A percentile compares a stretch with the other conserved stretches of the same genome.
These are phyloP conservation scores for Rotaria sp. DNA, from an alignment of 2,888 invertebrate species.

Conservation along the genomic window DNA sequence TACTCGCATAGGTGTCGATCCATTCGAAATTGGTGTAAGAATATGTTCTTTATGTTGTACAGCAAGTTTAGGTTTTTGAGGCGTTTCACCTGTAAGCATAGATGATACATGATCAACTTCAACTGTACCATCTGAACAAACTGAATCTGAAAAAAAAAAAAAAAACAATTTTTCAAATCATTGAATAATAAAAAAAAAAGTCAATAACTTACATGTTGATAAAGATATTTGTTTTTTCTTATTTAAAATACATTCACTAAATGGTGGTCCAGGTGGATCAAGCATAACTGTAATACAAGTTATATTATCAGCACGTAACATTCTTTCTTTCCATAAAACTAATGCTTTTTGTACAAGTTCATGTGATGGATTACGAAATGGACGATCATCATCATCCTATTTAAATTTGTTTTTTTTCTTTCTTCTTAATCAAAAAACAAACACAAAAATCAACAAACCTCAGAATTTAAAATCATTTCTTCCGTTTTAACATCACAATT, in stretches of 20 bases:
- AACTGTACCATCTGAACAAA: background rate
- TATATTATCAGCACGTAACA: slow-evolving; percentile 88
- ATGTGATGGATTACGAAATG: slow-evolving; percentile 75
- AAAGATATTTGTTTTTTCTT: background rate
- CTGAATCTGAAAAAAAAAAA: background rate
- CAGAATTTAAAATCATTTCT: slow-evolving; percentile 38
- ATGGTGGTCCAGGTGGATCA: slow-evolving; percentile 76
- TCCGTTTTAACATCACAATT: slow-evolving; percentile 42
- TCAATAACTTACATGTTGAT: background rate
- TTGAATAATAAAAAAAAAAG: background rate
- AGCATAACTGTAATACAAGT: slow-evolving; percentile 86
- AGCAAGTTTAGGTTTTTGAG: background rate
- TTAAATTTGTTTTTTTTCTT: background rate
- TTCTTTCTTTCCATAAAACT: slow-evolving; percentile 73
- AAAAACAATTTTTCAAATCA: background rate
- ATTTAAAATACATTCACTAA: slow-evolving; percentile 46
- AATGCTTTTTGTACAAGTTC: slow-evolving; percentile 74
- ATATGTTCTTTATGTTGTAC: background rate
- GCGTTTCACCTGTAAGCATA: background rate
- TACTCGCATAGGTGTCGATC: background rate
- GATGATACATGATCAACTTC: background rate
- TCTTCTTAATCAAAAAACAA: too few species aligned
- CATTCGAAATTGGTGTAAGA: background rate
- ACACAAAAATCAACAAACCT: background rate
- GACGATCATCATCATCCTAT: slow-evolving; percentile 31